phyloP scores from a whole-genome alignment of 2,797 vertebrate genomes.

The Crenichthys baileyi region DNA sequence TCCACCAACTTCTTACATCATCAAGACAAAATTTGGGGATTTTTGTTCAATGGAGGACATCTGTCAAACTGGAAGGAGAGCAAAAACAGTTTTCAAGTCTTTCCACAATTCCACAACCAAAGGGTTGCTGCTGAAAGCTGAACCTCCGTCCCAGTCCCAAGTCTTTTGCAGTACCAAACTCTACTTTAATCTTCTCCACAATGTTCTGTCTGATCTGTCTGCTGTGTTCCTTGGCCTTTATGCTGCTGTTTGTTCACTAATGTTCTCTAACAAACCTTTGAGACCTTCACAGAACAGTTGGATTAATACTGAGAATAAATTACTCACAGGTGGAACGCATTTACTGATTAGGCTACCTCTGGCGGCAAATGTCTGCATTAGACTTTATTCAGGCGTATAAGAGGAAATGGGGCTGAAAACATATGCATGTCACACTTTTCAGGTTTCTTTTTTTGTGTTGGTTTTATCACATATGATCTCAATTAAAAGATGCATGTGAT shows the following conservation, averaged over 20 bases:
- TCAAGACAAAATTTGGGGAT: no score
- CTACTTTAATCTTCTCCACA: neutral
- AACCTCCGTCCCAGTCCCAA: neutral
- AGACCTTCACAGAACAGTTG: neutral
- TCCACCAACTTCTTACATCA: no score
- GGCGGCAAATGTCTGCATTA: neutral
- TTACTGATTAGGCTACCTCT: neutral
- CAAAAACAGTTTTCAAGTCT: neutral
- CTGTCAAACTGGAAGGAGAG: neutral
- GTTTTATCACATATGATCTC: neutral
- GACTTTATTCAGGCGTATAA: neutral
- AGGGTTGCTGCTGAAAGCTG: neutral
- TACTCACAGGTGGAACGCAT: neutral
- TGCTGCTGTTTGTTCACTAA: neutral
- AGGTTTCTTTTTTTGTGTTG: neutral
- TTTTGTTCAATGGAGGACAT: neutral
- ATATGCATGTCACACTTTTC: neutral
- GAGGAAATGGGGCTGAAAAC: neutral
- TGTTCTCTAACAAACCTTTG: neutral
- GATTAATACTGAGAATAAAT: neutral
- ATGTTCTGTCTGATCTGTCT: neutral
- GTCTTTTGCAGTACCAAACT: neutral
- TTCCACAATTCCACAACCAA: neutral
- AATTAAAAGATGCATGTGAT: no score
- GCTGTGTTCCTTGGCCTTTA: neutral